Evolutionary conservation across 1,140 invertebrate species (phyloP).

Genomic region (Centruroides sculpturatus): DNA sequence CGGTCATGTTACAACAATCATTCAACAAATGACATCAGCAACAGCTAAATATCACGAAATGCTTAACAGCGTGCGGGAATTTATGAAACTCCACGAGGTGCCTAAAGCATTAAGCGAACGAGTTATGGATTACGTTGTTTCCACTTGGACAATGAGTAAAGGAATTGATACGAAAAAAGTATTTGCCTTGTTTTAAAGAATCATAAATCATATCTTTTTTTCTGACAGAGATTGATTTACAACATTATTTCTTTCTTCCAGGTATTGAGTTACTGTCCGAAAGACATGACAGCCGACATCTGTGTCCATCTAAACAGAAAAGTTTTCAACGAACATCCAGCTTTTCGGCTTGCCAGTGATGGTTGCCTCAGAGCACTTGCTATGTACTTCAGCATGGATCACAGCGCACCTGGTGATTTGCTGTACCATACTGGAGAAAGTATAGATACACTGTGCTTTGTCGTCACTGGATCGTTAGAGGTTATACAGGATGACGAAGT

Average conservation of each 20-base stretch:
- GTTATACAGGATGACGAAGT: constrained; percentile 99
- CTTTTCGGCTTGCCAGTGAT: constrained; percentile 93
- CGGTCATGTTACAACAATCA: constrained; percentile 99
- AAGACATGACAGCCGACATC: constrained; percentile 99
- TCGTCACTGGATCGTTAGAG: constrained; percentile 95
- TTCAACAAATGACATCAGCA: constrained; percentile 99
- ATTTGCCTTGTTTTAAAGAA: neutral
- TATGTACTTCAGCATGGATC: constrained; percentile 98
- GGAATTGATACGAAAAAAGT: constrained; percentile 93
- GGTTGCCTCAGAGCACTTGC: constrained; percentile 94
- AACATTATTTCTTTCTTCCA: neutral
- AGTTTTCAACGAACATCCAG: constrained; percentile 99
- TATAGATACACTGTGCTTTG: constrained; percentile 97
- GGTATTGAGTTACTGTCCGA: constrained; percentile 97
- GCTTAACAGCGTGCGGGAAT: constrained; percentile 97
- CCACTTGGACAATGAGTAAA: constrained; percentile 99
- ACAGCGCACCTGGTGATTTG: constrained; percentile 87
- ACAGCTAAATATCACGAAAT: constrained; percentile 99
- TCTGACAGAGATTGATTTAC: too few relatives aligned
- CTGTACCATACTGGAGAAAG: constrained; percentile 96
- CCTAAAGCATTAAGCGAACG: constrained; percentile 97
- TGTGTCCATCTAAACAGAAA: constrained; percentile 94
- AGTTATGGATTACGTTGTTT: constrained; percentile 99
- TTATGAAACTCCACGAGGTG: constrained; percentile 99
- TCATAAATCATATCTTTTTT: too few relatives aligned